These are phyloP conservation scores for Microtus richardsoni DNA, from an alignment of 2,113 vertebrate genomes.

Conservation along the genomic window DNA sequence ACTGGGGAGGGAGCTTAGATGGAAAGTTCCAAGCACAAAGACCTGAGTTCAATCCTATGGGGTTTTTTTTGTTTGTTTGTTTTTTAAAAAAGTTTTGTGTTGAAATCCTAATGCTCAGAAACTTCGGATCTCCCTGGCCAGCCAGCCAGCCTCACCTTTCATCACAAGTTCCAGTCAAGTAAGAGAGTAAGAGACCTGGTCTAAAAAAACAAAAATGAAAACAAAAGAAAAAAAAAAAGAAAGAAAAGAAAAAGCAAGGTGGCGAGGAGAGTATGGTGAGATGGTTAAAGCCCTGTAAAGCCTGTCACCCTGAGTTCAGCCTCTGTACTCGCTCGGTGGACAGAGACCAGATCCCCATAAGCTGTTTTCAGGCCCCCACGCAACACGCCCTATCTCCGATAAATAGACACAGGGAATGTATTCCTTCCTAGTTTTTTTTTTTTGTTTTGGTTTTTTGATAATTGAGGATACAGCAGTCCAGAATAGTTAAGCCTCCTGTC, in stretches of 20 bases:
- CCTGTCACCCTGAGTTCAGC: not conserved
- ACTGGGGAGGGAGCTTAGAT: not conserved
- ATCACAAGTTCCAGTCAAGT: not conserved
- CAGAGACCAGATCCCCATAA: not conserved
- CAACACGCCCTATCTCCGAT: not conserved
- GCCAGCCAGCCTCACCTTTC: not conserved
- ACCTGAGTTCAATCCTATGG: not conserved
- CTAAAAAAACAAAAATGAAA: not conserved
- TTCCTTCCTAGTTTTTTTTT: no score
- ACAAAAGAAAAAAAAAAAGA: rapidly evolving
- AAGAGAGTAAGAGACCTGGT: not conserved
- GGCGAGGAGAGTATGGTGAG: not conserved
- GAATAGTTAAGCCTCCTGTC: not conserved
- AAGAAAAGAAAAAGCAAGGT: not conserved
- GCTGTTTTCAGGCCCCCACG: not conserved
- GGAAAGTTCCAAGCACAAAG: no score
- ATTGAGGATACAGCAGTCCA: not conserved
- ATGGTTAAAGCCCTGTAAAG: not conserved
- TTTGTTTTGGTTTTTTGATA: not conserved
- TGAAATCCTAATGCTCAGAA: no score
- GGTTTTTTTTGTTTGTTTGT: no score
- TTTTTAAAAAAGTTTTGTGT: not conserved
- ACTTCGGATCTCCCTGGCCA: not conserved
- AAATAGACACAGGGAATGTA: not conserved
- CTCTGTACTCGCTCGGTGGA: not conserved